phyloP scores from a whole-genome alignment of 2,888 invertebrate genomes.

The Hemicrepidius hirtus region DNA sequence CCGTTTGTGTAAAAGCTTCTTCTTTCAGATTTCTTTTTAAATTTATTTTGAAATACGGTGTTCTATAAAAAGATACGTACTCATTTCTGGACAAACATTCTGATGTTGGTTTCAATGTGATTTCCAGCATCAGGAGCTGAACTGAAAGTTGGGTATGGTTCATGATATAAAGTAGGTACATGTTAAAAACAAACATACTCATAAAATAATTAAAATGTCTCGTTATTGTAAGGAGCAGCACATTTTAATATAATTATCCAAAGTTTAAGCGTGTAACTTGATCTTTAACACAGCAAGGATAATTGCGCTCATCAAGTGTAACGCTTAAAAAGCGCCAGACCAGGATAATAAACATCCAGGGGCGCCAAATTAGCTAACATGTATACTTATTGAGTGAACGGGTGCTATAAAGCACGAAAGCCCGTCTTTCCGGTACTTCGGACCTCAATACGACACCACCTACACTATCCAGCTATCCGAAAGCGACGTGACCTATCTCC shows the following conservation, averaged over 20 bases:
- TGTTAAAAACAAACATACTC: background rate
- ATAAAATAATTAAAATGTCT: conserved; percentile 24
- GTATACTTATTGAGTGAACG: conserved; percentile 46
- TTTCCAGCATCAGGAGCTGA: too few relatives aligned
- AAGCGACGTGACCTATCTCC: conserved; percentile 26
- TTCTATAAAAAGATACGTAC: too few relatives aligned
- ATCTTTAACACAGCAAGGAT: conserved; percentile 37
- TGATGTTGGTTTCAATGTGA: too few relatives aligned
- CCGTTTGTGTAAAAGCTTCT: too few relatives aligned
- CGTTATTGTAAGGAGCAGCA: background rate
- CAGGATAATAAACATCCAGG: conserved; percentile 42
- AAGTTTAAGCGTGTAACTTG: conserved; percentile 21
- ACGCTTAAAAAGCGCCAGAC: conserved; percentile 40
- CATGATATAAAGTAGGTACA: too few relatives aligned
- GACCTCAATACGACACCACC: conserved; percentile 46
- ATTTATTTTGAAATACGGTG: too few relatives aligned
- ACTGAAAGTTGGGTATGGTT: too few relatives aligned
- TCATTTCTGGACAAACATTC: too few relatives aligned
- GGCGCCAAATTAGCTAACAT: conserved; percentile 48
- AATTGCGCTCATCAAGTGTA: conserved; percentile 40
- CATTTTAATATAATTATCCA: conserved; percentile 25
- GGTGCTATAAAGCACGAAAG: conserved; percentile 47
- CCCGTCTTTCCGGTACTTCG: conserved; percentile 47
- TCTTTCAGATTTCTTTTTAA: too few relatives aligned
- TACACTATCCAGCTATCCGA: conserved; percentile 15